These are phyloP conservation scores for Alligator sinensis DNA, from an alignment of 2,113 vertebrate species.

Conservation along the genomic window DNA sequence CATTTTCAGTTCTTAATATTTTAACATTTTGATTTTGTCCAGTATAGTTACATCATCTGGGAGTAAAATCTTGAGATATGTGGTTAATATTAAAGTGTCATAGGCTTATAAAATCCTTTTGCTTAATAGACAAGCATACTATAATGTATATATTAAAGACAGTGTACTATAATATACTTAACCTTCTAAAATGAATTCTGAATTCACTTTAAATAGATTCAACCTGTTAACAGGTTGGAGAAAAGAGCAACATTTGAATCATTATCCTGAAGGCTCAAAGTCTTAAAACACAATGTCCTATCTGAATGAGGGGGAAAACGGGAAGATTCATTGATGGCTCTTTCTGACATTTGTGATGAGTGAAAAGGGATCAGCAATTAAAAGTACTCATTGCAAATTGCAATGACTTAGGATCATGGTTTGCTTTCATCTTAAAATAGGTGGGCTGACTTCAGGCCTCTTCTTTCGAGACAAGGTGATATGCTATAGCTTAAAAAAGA, in stretches of 20 bases:
- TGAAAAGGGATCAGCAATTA: slow-evolving; percentile 3
- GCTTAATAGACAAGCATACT: not conserved
- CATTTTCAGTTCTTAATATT: not conserved
- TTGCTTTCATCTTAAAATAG: slow-evolving; percentile 1
- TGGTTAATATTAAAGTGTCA: not conserved
- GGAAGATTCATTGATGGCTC: not conserved
- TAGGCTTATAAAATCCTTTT: slow-evolving; percentile 10
- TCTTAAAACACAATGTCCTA: not conserved
- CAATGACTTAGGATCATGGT: slow-evolving; percentile 13
- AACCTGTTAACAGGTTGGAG: slow-evolving; percentile 20
- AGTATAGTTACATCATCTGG: not conserved
- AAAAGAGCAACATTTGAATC: slow-evolving; percentile 22
- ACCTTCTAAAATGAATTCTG: slow-evolving; percentile 44
- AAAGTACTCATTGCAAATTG: slow-evolving; percentile 19
- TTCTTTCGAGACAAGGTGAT: not conserved
- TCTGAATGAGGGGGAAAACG: slow-evolving; percentile 22
- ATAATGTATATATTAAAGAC: slow-evolving; percentile 5
- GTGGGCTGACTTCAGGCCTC: not conserved
- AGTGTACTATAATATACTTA: not conserved
- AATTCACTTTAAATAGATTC: slow-evolving; percentile 22
- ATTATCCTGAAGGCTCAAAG: slow-evolving; percentile 33
- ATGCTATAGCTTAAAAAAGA: not conserved
- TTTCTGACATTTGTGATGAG: slow-evolving; percentile 37
- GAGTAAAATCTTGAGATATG: not conserved
- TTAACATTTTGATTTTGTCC: slow-evolving; percentile 23